Conservation (phyloP, 2,797 vertebrate species). For the Lophotriccus pileatus region DNA sequence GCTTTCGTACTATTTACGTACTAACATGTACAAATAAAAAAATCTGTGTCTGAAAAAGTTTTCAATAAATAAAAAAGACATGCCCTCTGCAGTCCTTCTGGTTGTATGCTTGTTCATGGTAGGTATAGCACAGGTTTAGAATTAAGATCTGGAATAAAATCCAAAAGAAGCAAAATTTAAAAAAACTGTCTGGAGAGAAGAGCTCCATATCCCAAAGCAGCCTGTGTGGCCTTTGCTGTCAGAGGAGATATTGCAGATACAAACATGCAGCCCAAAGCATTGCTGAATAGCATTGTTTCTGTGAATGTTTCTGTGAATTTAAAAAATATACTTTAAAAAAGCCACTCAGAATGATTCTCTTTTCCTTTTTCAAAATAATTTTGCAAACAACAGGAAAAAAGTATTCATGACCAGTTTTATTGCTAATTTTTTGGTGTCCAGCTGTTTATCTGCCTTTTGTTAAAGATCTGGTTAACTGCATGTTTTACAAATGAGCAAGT, state of each 20-base stretch:
- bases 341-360: background rate
- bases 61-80: background rate
- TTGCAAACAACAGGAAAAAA: background rate
- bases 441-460: conserved; percentile 45
- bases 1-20: background rate
- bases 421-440: background rate
- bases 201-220: background rate
- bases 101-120: background rate
- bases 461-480: background rate
- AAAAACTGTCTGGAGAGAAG: background rate
- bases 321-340: background rate
- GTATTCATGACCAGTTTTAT: background rate
- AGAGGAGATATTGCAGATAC: background rate
- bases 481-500: conserved; percentile 4
- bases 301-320: background rate
- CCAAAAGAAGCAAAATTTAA: background rate
- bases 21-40: background rate
- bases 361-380: background rate
- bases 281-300: background rate
- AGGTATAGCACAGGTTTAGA: background rate
- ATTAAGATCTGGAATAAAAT: background rate
- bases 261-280: background rate
- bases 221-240: background rate
- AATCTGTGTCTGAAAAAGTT: background rate
- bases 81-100: background rate